Evolutionary conservation across 2,797 vertebrate genomes (phyloP), one percentile per base, ranked within the genome.

Genomic region (Gymnothorax reevesii): DNA sequence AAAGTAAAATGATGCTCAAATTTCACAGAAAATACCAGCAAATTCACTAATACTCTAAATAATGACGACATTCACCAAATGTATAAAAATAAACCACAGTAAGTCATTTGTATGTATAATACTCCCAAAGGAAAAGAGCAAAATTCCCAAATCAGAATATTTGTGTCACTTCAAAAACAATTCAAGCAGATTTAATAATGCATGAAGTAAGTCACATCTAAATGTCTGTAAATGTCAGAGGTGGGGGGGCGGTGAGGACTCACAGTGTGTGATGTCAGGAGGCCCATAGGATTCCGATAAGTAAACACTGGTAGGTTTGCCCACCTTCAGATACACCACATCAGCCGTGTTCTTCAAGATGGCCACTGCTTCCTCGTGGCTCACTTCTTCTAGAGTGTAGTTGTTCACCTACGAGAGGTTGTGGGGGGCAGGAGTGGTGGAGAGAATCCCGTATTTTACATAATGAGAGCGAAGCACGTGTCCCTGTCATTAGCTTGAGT

Each of bases 301-400:
- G 93, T 98, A 99, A 94, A 99, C 97, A 89, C 96, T 99, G 90
- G 98, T 98, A 90, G 98, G 97, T 89, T 99, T 99, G 71, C 98
- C 98, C 92, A 98, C 97, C 95, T 99, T 99, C 88, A 99, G 94
- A 92, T 98, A 98, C 64, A 99, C 98, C 86, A 99, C 97, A 88
- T 99, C 98, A 1, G 97, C 97, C 0, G 98, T 99, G 92, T 98
- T 99, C 96, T 99, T 99, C 95, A 99, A 88, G 93, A 99, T 98
- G 9, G 97, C 97, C 93, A 99, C 98, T 0, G 98, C 98, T 91
- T 99, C 98, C 94, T 99, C 98, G 49, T 99, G 98, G 66, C 97
- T 98, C 85, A 99, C 97, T 92, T 99, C 98, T 95, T 99, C 98
- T 95, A 99, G 95, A 91, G 97, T 97, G 95, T 98, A 99, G 93